A percentile compares a stretch with the other conserved stretches of the same genome.
phyloP scores from a whole-genome alignment of 2,113 vertebrate genomes.

The Tragelaphus strepsiceros region DNA sequence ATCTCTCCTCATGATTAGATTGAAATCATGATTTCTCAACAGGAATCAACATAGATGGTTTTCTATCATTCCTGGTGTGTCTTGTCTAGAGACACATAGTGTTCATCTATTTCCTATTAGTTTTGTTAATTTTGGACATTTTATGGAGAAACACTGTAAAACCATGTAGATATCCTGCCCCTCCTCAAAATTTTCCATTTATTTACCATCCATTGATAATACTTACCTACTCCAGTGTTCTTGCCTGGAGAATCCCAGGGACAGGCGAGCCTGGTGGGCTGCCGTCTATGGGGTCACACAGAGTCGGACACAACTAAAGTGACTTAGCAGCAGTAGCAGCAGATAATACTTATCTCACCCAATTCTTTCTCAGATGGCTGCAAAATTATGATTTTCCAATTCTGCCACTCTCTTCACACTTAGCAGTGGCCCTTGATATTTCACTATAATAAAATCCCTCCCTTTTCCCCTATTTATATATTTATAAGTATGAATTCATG shows the following conservation, averaged over 20 bases:
- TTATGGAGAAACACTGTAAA: neutral
- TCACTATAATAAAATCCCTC: neutral
- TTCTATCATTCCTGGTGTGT: neutral
- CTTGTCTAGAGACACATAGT: neutral
- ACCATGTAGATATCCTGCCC: neutral
- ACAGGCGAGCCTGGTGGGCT: too few relatives aligned
- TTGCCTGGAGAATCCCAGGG: too few relatives aligned
- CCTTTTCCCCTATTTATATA: neutral
- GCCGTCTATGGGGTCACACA: too few relatives aligned
- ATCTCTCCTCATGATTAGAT: neutral
- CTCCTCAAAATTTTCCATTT: neutral
- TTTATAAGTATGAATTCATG: neutral
- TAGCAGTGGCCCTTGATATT: neutral
- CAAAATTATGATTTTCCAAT: neutral
- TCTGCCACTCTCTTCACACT: neutral
- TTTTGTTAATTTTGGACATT: conserved; percentile 5
- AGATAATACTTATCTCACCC: neutral
- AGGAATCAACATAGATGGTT: neutral
- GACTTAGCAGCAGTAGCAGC: too few relatives aligned
- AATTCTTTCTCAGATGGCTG: neutral
- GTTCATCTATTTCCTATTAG: neutral
- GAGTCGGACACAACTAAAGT: too few relatives aligned
- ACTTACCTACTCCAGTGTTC: neutral
- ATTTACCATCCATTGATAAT: neutral
- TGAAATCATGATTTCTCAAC: neutral